Base-by-base conservation (phyloP, 1,140 invertebrate species). In the Schlechtendalia chinensis region DNA sequence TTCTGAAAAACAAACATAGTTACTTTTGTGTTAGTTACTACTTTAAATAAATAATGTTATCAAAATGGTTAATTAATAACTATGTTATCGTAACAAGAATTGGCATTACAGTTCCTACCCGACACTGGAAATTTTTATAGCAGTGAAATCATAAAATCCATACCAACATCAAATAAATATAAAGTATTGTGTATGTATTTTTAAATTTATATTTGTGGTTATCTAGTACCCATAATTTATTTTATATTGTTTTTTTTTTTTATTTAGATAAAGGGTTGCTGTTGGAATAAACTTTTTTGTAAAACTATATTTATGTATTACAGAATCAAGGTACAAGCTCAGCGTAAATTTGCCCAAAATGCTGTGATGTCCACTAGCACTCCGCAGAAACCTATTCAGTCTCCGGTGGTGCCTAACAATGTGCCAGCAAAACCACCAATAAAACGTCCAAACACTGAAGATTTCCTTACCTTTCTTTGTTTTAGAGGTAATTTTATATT, bases 301-400 rank as follows among this genome's bases (percentile, higher is more conserved):
- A 11, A 27, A 8, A 53, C 45, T 27, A 8, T 53, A 17, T 71
- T 5, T n/a, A 53, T 29, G 3, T 53, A 1, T 71, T 71, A 6
- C 29, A 91, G 91, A 84, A 91, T 90, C 29, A 92, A 92, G 88
- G 91, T 95, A 79, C 93, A 94, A 85, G 94, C 94, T 53, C 94
- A 96, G 86, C 88, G 94, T 82, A 96, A 96, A 87, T 96, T 96
- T 89, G 94, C 94, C 61, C 93, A 95, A 87, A 93, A 84, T 89
- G 84, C 83, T 27, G 85, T 85, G 74, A 89, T 89, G 53, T 87
- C 90, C 14, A 86, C 90, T 0, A 91, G 90, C 87, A 90, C 80
- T 87, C 88, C 83, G 71, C 85, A 59, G 84, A 84, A 82, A 82
- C 75, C 69, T 83, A 83, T 81, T 83, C 83, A 89, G 83, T 83